These are phyloP conservation scores for Sternarchorhynchus goeldii DNA, from an alignment of 2,797 vertebrate species.

Conservation along the genomic window DNA sequence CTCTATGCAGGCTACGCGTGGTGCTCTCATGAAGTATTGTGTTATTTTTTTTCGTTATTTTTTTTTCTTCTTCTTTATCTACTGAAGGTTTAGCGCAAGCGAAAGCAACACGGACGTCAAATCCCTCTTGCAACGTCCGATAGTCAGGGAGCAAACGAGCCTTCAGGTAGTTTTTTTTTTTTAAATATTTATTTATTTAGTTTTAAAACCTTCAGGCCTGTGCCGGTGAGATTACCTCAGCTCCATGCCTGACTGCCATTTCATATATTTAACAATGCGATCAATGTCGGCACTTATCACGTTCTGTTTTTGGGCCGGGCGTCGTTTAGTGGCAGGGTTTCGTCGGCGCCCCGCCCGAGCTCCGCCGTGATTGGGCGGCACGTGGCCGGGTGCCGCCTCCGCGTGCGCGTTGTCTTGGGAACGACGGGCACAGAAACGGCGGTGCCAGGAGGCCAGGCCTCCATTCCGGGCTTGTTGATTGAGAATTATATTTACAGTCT, in stretches of 20 bases:
- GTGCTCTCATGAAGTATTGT: conserved; percentile 38
- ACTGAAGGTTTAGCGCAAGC: conserved; percentile 34
- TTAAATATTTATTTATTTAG: conserved; percentile 6
- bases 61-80: conserved; percentile 34
- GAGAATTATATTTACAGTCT: conserved; percentile 66
- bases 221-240: conserved; percentile 23
- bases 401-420: conserved; percentile 21
- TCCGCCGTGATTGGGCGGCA: conserved; percentile 9
- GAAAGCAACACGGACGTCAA: conserved; percentile 40
- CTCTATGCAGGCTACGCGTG: conserved; percentile 15
- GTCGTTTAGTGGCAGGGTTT: conserved; percentile 24
- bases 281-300: conserved; percentile 41
- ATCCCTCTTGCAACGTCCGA: conserved; percentile 41
- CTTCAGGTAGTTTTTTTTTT: conserved; percentile 20
- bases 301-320: conserved; percentile 19
- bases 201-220: conserved; percentile 22
- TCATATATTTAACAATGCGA: conserved; percentile 45
- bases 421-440: conserved; percentile 21
- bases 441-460: conserved; percentile 44
- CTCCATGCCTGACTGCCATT: conserved; percentile 36
- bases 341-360: conserved; percentile 21
- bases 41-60: not conserved
- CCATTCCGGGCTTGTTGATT: conserved; percentile 54
- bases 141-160: conserved; percentile 41
- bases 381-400: not conserved